These are phyloP conservation scores for Mellivora capensis DNA, from an alignment of 2,113 vertebrate genomes.

Conservation along the genomic window DNA sequence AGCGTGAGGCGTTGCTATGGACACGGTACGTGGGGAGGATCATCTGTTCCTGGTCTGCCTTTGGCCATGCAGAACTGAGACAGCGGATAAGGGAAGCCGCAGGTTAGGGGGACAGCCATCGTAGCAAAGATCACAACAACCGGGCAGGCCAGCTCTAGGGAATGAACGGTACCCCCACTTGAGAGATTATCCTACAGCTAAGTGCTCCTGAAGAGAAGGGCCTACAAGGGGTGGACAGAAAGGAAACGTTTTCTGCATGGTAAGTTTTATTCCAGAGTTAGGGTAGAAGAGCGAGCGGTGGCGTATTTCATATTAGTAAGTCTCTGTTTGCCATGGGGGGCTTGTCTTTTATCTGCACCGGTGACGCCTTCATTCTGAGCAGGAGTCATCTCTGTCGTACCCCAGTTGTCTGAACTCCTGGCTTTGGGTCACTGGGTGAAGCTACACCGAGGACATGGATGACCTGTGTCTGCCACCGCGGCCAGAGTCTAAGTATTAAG, in stretches of 20 bases:
- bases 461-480: neutral
- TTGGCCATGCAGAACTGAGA: neutral
- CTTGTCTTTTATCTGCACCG: neutral
- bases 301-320: neutral
- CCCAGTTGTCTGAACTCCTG: neutral
- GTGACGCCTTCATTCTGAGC: neutral
- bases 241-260: rapidly evolving
- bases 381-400: neutral
- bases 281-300: neutral
- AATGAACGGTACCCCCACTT: neutral
- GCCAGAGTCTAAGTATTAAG: no score
- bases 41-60: neutral
- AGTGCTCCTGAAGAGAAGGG: neutral
- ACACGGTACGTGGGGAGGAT: neutral
- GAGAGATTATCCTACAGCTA: neutral
- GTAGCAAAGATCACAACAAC: neutral
- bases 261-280: neutral
- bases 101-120: neutral
- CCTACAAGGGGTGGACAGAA: neutral
- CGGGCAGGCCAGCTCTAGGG: neutral
- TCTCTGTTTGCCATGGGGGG: neutral
- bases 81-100: neutral
- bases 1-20: neutral
- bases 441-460: neutral
- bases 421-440: neutral